Conservation (phyloP, 2,797 vertebrate genomes). For the Psittacula derbiana region DNA sequence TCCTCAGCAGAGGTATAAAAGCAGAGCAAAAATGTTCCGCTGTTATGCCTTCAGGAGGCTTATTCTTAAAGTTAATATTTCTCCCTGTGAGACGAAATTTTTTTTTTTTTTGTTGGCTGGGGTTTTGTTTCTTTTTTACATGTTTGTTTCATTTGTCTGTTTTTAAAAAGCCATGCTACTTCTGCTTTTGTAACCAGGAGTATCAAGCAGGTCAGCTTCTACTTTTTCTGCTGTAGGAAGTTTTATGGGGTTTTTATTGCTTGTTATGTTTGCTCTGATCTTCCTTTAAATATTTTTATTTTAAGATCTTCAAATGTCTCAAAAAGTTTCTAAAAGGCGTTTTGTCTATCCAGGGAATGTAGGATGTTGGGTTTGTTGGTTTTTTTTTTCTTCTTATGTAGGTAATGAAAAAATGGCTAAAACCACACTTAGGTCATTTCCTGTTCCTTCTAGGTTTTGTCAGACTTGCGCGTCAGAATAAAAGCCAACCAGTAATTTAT, state of each 20-base stretch:
- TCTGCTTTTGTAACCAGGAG: slow-evolving; percentile 38
- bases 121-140: background rate
- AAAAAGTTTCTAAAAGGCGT: background rate
- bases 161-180: slow-evolving; percentile 2
- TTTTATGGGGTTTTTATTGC: background rate
- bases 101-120: background rate
- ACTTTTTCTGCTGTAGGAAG: background rate
- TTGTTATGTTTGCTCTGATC: background rate
- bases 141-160: background rate
- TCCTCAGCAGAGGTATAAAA: background rate
- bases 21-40: background rate
- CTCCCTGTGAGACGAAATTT: background rate
- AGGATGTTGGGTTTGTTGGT: background rate
- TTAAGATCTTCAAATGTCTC: background rate
- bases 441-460: slow-evolving; percentile 69
- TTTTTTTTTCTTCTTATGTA: background rate
- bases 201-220: background rate
- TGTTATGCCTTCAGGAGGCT: background rate
- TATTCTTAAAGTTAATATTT: background rate
- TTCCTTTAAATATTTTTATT: background rate
- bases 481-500: slow-evolving; percentile 63
- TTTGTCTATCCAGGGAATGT: slow-evolving; percentile 1
- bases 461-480: slow-evolving; percentile 47
- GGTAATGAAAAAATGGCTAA: slow-evolving; percentile 43
- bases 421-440: slow-evolving; percentile 66